Evolutionary conservation across 2,888 invertebrate genomes (phyloP).

Genomic region (Idaea straminata): DNA sequence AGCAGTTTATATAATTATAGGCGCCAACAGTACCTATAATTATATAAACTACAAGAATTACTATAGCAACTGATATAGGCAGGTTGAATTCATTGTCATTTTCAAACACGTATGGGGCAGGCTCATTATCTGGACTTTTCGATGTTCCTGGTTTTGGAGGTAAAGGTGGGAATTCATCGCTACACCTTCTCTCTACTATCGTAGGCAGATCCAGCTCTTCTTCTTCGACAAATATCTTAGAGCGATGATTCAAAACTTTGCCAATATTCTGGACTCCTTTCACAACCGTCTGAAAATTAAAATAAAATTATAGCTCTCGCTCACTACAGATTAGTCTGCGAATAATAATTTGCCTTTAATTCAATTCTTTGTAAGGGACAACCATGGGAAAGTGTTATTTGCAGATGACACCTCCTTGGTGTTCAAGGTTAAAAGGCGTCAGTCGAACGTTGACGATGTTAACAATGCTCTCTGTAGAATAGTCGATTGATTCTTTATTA

Average conservation of each 20-base stretch:
- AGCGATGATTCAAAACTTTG: slow-evolving; percentile 89
- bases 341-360: not conserved
- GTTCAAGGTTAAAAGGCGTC: too few relatives aligned
- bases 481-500: too few relatives aligned
- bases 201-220: slow-evolving; percentile 55
- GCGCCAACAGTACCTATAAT: slow-evolving; percentile 88
- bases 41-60: slow-evolving; percentile 91
- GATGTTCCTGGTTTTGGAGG: slow-evolving; percentile 64
- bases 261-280: slow-evolving; percentile 90
- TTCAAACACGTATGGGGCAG: slow-evolving; percentile 87
- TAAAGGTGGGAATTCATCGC: slow-evolving; percentile 67
- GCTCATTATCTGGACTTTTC: slow-evolving; percentile 62
- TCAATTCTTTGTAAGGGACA: slow-evolving; percentile 17
- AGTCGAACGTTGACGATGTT: too few relatives aligned
- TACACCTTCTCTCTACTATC: slow-evolving; percentile 49
- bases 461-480: too few relatives aligned
- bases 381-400: too few relatives aligned
- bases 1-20: slow-evolving; percentile 65
- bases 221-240: slow-evolving; percentile 81
- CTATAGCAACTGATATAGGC: slow-evolving; percentile 93
- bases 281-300: slow-evolving; percentile 85
- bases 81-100: slow-evolving; percentile 97
- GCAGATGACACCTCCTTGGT: too few relatives aligned
- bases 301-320: slow-evolving; percentile 4
- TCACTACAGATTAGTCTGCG: too few relatives aligned